Percentiles rank a stretch among this genome's conserved stretches.
Evolutionary conservation across 2,888 invertebrate genomes (phyloP).

Genomic region (Habrosyne pyritoides): DNA sequence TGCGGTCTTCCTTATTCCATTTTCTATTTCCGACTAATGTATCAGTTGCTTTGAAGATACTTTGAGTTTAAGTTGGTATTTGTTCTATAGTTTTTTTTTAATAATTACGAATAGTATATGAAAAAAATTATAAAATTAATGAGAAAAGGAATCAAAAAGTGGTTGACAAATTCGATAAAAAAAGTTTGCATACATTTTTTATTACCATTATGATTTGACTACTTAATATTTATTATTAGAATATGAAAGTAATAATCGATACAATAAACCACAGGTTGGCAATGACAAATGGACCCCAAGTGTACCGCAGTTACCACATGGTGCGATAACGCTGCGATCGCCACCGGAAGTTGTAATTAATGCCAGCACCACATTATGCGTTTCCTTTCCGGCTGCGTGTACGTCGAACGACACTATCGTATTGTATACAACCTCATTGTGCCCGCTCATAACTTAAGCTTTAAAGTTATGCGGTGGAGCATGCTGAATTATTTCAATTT

Average conservation of each 20-base stretch:
- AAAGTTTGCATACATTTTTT: not conserved
- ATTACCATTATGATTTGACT: not conserved
- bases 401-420: conserved; percentile 42
- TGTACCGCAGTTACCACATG: conserved; percentile 27
- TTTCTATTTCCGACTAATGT: conserved; percentile 13
- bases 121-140: too few relatives aligned
- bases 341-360: conserved; percentile 66
- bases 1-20: conserved; percentile 27
- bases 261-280: conserved; percentile 38
- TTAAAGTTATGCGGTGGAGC: conserved; percentile 57
- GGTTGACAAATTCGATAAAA: too few relatives aligned
- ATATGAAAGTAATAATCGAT: conserved; percentile 14
- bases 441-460: conserved; percentile 55
- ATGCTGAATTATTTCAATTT: conserved; percentile 72
- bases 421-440: conserved; percentile 37
- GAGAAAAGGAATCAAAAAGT: too few relatives aligned
- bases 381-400: conserved; percentile 58
- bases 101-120: too few relatives aligned
- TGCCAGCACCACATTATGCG: conserved; percentile 59
- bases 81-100: not conserved
- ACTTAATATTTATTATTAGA: not conserved
- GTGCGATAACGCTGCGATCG: conserved; percentile 53
- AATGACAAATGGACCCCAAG: conserved; percentile 43
- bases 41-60: not conserved
- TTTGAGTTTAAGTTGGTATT: not conserved